phyloP scores from a whole-genome alignment of 2,797 vertebrate species.

The Anabas testudineus region DNA sequence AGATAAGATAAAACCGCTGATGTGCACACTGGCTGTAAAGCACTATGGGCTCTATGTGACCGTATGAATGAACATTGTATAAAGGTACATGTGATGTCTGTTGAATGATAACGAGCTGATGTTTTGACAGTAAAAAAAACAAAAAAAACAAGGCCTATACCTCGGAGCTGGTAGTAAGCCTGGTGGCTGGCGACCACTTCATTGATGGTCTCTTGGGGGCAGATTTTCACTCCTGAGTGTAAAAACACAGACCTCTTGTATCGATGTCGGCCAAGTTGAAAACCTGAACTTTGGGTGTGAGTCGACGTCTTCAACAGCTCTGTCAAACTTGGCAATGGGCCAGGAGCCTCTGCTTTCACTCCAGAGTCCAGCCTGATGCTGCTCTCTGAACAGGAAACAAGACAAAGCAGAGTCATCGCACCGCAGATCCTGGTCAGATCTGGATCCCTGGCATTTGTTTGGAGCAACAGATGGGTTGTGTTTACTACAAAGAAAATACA shows the following conservation, averaged over 20 bases:
- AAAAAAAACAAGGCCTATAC: slow-evolving; percentile 37
- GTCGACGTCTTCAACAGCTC: slow-evolving; percentile 75
- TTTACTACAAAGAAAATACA: slow-evolving; percentile 19
- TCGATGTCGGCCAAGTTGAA: slow-evolving; percentile 81
- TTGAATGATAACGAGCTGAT: too few relatives aligned
- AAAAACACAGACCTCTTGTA: slow-evolving; percentile 89
- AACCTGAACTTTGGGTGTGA: slow-evolving; percentile 69
- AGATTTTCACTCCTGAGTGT: slow-evolving; percentile 89
- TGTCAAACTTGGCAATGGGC: slow-evolving; percentile 63
- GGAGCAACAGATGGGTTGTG: slow-evolving; percentile 39
- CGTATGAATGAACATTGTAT: too few relatives aligned
- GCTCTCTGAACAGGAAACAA: slow-evolving; percentile 61
- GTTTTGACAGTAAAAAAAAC: background rate
- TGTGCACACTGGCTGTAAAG: background rate
- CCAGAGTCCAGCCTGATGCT: slow-evolving; percentile 49
- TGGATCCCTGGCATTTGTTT: slow-evolving; percentile 9
- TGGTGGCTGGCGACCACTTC: slow-evolving; percentile 90
- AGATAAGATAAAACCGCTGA: too few relatives aligned
- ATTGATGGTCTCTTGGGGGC: slow-evolving; percentile 89
- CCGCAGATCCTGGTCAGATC: background rate
- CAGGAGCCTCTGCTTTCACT: slow-evolving; percentile 56
- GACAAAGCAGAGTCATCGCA: background rate
- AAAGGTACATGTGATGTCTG: too few relatives aligned
- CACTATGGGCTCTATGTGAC: background rate
- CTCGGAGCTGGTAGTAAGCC: slow-evolving; percentile 91